Evolutionary conservation across 2,888 invertebrate genomes (phyloP).

Genomic region (Sinotaia quadrata): DNA sequence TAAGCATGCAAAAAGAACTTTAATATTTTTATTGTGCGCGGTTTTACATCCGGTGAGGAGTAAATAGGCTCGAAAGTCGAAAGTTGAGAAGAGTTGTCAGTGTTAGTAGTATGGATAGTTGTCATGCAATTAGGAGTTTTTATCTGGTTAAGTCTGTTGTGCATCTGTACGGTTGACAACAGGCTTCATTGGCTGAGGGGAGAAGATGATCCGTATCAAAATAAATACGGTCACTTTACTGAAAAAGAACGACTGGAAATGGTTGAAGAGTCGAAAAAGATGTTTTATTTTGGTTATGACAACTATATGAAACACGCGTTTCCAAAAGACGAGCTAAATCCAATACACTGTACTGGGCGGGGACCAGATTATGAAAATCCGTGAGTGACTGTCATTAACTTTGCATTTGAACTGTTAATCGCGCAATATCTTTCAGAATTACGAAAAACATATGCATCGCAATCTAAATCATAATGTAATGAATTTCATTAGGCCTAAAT

Average conservation of each 20-base stretch:
- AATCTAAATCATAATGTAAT: too few species aligned
- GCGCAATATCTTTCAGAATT: too few species aligned
- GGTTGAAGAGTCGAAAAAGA: constrained; percentile 72
- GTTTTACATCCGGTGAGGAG: neutral
- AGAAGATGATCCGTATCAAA: constrained; percentile 50
- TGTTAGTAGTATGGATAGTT: constrained; percentile 25
- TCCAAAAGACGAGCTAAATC: constrained; percentile 79
- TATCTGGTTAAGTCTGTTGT: constrained; percentile 8
- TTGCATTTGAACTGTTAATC: too few species aligned
- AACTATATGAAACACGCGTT: constrained; percentile 79
- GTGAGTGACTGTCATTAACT: constrained; percentile 67
- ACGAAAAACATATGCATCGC: too few species aligned
- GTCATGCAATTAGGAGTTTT: constrained; percentile 18
- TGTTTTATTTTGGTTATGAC: constrained; percentile 78
- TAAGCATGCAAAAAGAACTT: too few species aligned
- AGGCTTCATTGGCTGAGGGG: constrained; percentile 23
- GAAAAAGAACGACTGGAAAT: constrained; percentile 66
- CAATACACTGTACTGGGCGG: constrained; percentile 77
- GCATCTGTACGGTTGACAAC: constrained; percentile 3
- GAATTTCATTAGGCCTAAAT: too few species aligned
- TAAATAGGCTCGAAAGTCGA: neutral
- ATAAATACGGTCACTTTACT: constrained; percentile 67
- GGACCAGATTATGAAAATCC: constrained; percentile 78
- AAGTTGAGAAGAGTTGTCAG: too few species aligned
- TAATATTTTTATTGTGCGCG: too few species aligned